A percentile compares a stretch with the other conserved stretches of the same genome.
Conservation (phyloP, 2,113 vertebrate species). For the Mola mola region DNA sequence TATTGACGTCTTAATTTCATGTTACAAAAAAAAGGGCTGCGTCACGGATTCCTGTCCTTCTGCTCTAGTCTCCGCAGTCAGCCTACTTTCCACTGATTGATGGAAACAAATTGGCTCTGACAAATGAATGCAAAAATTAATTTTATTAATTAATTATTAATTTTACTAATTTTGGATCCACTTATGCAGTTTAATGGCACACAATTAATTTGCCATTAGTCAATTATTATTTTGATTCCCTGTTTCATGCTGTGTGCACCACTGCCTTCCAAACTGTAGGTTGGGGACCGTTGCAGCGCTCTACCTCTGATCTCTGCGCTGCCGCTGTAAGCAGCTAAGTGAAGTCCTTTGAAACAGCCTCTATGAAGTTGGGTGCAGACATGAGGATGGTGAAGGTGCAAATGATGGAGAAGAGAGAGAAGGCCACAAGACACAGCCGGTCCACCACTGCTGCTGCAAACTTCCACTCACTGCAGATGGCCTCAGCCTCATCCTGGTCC, state of each 20-base stretch:
- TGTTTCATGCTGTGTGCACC: background rate
- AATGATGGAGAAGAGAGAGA: slow-evolving; percentile 95
- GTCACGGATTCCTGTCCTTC: no score
- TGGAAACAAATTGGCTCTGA: no score
- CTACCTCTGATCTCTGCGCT: background rate
- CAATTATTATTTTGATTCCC: background rate
- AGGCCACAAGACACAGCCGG: slow-evolving; percentile 95
- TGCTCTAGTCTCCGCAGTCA: no score
- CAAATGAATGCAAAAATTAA: no score
- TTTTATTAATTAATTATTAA: no score
- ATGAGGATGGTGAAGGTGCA: slow-evolving; percentile 97
- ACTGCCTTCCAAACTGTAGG: slow-evolving; percentile 3
- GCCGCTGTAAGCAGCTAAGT: slow-evolving; percentile 61
- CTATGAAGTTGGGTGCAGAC: slow-evolving; percentile 96
- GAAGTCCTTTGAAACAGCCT: slow-evolving; percentile 96
- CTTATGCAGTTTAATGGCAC: no score
- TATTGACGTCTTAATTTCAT: background rate
- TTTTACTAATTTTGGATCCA: no score
- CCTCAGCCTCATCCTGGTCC: slow-evolving; percentile 89
- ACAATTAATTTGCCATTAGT: no score
- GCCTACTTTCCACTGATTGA: no score
- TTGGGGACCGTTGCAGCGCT: slow-evolving; percentile 4
- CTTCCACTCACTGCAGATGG: slow-evolving; percentile 93
- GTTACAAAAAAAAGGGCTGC: slow-evolving; percentile 17
- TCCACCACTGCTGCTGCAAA: slow-evolving; percentile 96